Base-by-base conservation (phyloP, 2,113 vertebrate species). In the Dicaeum eximium region DNA sequence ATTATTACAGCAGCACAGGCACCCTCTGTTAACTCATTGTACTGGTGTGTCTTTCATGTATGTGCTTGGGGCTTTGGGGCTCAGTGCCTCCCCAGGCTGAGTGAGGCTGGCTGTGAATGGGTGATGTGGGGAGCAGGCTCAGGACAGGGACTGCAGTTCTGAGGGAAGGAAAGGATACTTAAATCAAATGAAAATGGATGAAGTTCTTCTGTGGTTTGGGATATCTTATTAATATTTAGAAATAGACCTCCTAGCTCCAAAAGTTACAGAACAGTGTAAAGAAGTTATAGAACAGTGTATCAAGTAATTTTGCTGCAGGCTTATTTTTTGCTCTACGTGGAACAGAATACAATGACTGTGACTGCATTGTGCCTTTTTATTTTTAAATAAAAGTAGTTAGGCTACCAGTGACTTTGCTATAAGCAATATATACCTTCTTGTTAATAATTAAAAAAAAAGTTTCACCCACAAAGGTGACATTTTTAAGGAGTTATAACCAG, bases 31-130 rank as follows among this genome's bases (percentile, higher is more conserved):
- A 71, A 15, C 62, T 56, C 22, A 3, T 6, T n/a, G 24, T 24
- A 1, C 54, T 38, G 37, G 11, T 31, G 14, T 62, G 24, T 13
- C 15, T 24, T 21, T 40, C 66, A 31, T 53, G 20, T 1, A 0
- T 7, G 31, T 20, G 23, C 13, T 72, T 16, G 61, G 40, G 70
- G 15, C 27, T 61, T 31, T 60, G 30, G 60, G 33, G 42, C 50
- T 80, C 58, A 11, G 35, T 0, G 2, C 30, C 33, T 66, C 47
- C 65, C 57, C 15, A 9, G 64, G 62, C 77, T 92, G 35, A 2
- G 2, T 21, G 10, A 3, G 38, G 54, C 74, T 90, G 50, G 15
- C 18, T 67, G 7, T 2, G 4, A 27, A 12, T 28, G 38, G 40
- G 15, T 33, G 40, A 30, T 48, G 44, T 17, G 74, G 18, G 78